Percentiles rank a stretch among this genome's conserved stretches.
Evolutionary conservation across 2,113 vertebrate species (phyloP).

Genomic region (sheep (Ovis aries)): DNA sequence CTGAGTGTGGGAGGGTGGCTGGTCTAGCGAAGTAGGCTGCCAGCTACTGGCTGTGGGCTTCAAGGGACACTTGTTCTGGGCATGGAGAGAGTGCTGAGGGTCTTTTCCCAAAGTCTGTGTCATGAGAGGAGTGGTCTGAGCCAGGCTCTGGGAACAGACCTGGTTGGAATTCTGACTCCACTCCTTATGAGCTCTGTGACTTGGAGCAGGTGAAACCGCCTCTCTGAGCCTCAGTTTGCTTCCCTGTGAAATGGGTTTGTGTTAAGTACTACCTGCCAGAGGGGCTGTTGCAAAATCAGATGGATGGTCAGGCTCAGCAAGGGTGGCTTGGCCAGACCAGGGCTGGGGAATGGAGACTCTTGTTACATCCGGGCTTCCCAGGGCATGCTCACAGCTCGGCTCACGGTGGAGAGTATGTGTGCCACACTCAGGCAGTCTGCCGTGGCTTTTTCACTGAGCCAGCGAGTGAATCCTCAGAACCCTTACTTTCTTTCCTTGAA

Average conservation of each 20-base stretch:
- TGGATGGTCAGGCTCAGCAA: background rate
- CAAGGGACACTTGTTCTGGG: background rate
- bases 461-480: background rate
- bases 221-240: background rate
- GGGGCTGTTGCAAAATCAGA: background rate
- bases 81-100: background rate
- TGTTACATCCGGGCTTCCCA: accelerated
- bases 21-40: background rate
- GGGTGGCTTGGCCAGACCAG: background rate
- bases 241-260: background rate
- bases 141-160: background rate
- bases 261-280: accelerated
- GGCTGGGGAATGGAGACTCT: accelerated
- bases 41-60: background rate
- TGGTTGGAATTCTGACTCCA: background rate
- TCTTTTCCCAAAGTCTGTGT: background rate
- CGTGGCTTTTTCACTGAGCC: background rate
- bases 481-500: accelerated
- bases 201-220: background rate
- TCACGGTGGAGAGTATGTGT: accelerated
- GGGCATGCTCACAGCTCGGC: accelerated
- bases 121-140: accelerated
- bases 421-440: background rate
- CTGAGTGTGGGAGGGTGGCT: background rate
- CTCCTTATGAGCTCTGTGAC: background rate